Base-by-base conservation (phyloP, 2,113 vertebrate species). In the Otis tarda region DNA sequence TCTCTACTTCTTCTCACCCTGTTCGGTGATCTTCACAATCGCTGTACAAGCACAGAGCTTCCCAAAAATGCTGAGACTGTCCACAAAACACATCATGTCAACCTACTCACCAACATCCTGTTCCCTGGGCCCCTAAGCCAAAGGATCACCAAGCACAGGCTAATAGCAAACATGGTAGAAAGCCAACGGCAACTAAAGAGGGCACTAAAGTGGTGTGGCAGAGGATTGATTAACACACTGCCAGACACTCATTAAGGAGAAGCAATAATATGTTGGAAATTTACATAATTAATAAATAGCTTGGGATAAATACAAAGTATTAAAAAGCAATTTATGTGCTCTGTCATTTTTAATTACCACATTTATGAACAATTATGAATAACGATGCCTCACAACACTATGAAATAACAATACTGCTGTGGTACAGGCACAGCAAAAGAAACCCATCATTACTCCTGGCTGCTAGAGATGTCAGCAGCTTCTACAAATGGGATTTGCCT, bases 231-330 rank as follows among this genome's bases (percentile, higher is more conserved):
- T 68, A 89, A 84, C 70, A 60, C 60, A 65, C 90, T 76, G 70
- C 86, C 77, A 41, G 39, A 74, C 59, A 83, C 33, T 68, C 90
- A 33, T 78, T 87, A 89, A 96, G 86, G 94, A 89, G 61, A 95
- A 92, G 80, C 77, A 91, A 91, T 89, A 92, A 87, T 73, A 82
- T 31, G 41, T 49, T 86, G 83, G 53, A 57, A 93, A 94, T 91
- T 91, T 69, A 96, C 71, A 90, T 76, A 83, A 95, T 87, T 80
- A 89, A 94, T 84, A 87, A 91, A 94, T 68, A 79, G 83, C 75
- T 49, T 64, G 22, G 76, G 81, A 90, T 81, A 92, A 95, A 70
- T 45, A 71, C 61, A 33, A 91, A 91, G 35, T 75, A 93, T 89
- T 92, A 87, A 87, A 87, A 95, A 83, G 81, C 77, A 65, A 65